Evolutionary conservation across 35 echinoderm and acorn worm genomes (phyloP).

Genomic region (Ptychodera flava): DNA sequence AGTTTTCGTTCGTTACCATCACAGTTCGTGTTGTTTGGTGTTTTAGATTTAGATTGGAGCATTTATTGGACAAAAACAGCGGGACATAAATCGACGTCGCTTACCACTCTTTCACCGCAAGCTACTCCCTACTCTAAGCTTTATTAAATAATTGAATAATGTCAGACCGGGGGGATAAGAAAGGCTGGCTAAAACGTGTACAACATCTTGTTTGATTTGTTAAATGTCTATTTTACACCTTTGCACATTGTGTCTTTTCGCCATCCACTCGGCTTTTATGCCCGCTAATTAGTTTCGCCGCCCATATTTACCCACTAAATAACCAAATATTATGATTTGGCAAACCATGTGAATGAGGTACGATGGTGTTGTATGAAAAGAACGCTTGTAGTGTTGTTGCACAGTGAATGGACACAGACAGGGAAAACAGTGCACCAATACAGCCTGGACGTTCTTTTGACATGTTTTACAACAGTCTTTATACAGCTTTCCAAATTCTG

Average conservation of each 20-base stretch:
- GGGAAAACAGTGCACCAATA: not conserved
- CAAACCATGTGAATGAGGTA: not conserved
- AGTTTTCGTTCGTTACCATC: too few species aligned
- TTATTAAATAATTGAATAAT: slow-evolving; percentile 3
- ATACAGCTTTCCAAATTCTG: not conserved
- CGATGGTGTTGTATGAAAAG: not conserved
- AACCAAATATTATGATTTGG: not conserved
- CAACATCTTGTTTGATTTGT: not conserved
- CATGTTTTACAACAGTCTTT: not conserved
- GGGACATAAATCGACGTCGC: not conserved
- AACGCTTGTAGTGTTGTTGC: not conserved
- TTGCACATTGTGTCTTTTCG: not conserved
- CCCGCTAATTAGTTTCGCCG: not conserved
- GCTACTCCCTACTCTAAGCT: not conserved
- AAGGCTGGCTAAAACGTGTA: not conserved
- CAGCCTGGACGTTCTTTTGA: not conserved
- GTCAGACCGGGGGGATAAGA: not conserved
- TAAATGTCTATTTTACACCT: not conserved
- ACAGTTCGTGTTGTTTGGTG: too few species aligned
- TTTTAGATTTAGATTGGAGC: too few species aligned
- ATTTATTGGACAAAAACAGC: not conserved
- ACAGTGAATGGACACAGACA: not conserved
- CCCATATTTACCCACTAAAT: not conserved
- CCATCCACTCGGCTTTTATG: not conserved
- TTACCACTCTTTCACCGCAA: not conserved